Percentiles rank a stretch among this genome's conserved stretches.
Conservation (phyloP, 2,113 vertebrate genomes). For the Trachemys scripta region DNA sequence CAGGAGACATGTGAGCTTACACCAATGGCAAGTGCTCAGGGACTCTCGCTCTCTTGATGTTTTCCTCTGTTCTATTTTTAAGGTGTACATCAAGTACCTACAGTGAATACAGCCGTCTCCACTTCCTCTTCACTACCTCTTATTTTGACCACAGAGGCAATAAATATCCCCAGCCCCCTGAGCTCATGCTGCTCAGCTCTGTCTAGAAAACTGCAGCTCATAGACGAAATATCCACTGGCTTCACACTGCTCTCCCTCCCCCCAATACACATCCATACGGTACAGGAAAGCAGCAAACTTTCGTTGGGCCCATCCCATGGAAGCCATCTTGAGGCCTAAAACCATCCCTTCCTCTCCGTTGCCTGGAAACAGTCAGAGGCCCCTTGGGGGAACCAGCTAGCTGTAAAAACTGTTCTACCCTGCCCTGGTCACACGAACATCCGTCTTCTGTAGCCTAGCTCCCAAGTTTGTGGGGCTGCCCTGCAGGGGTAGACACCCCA, state of each 20-base stretch:
- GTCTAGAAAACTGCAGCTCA: not conserved
- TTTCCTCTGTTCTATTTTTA: not conserved
- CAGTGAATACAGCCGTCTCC: not conserved
- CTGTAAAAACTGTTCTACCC: not conserved
- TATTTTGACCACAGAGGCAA: not conserved
- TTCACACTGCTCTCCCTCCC: not conserved
- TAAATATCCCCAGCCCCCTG: too few relatives aligned
- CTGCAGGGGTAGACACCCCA: not conserved
- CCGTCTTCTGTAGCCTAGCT: not conserved
- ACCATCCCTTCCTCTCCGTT: too few relatives aligned
- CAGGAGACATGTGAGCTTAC: not conserved
- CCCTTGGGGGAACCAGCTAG: rapidly evolving
- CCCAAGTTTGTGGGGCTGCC: not conserved
- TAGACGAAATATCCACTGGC: not conserved
- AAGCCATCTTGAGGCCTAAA: not conserved
- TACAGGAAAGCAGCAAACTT: not conserved
- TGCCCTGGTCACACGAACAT: rapidly evolving
- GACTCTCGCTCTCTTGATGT: not conserved
- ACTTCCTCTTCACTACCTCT: not conserved
- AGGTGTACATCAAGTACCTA: not conserved
- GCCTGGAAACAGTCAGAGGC: not conserved
- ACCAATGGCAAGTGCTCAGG: not conserved
- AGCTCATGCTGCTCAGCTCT: not conserved
- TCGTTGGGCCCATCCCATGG: not conserved
- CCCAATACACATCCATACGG: too few relatives aligned